These are phyloP conservation scores for Tricholaema leucomelas DNA, from an alignment of 2,113 vertebrate species.

Conservation along the genomic window DNA sequence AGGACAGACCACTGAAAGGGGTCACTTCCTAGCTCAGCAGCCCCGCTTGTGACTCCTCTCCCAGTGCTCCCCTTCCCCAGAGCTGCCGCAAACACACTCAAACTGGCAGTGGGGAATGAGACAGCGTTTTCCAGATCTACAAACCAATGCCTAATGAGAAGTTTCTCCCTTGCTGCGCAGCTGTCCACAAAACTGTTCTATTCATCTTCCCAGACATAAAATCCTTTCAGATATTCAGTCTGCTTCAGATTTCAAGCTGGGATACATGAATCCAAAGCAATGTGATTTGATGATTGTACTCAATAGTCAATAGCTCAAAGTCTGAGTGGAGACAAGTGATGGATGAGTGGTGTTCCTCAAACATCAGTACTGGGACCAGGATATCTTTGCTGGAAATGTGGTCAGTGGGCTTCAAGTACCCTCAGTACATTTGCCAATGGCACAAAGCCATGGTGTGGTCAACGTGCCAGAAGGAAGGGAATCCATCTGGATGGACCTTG, in stretches of 20 bases:
- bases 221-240: background rate
- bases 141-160: background rate
- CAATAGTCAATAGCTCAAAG: too few species aligned
- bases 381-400: too few species aligned
- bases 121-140: constrained; percentile 30
- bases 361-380: too few species aligned
- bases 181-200: background rate
- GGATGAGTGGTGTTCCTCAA: too few species aligned
- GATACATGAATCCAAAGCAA: background rate
- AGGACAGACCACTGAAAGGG: background rate
- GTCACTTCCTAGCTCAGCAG: background rate
- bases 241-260: background rate
- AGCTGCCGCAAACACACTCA: background rate
- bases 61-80: fast-evolving
- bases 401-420: too few species aligned
- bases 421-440: too few species aligned
- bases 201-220: background rate
- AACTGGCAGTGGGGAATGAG: background rate
- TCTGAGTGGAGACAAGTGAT: too few species aligned
- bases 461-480: too few species aligned
- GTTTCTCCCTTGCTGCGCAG: background rate
- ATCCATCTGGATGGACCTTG: too few species aligned
- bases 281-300: too few species aligned
- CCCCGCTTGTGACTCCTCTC: background rate
- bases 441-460: too few species aligned